phyloP scores from a whole-genome alignment of 2,113 vertebrate species.

The Hemiscyllium ocellatum region DNA sequence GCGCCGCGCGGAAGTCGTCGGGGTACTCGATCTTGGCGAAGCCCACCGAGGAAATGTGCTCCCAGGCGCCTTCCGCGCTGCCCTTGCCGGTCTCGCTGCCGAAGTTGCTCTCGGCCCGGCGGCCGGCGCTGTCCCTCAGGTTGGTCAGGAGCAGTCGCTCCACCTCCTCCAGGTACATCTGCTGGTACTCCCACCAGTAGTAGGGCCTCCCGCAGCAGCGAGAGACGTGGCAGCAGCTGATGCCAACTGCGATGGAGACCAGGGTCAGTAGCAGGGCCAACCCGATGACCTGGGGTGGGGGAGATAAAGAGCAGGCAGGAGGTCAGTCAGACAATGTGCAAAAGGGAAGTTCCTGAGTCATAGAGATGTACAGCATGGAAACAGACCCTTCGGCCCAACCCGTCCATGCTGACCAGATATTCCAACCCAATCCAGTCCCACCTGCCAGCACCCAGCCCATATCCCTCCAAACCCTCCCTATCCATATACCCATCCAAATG shows the following conservation, averaged over 20 bases:
- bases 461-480: too few relatives aligned
- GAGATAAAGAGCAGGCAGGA: neutral
- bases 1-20: neutral
- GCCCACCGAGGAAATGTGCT: neutral
- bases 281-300: neutral
- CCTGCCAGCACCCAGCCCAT: too few relatives aligned
- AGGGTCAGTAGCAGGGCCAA: neutral
- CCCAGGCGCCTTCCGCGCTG: neutral
- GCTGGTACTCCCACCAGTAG: constrained; percentile 21
- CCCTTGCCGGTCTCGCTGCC: neutral
- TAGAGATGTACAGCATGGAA: too few relatives aligned
- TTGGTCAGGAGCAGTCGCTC: neutral
- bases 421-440: too few relatives aligned
- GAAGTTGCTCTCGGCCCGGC: neutral
- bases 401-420: too few relatives aligned
- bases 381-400: too few relatives aligned
- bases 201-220: neutral
- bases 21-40: neutral
- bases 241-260: neutral
- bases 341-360: too few relatives aligned
- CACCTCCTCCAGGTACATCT: constrained; percentile 6
- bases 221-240: constrained; percentile 26
- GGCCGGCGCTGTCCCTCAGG: neutral
- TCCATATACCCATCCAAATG: too few relatives aligned
- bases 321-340: too few relatives aligned